Evolutionary conservation across 2,888 invertebrate genomes (phyloP).

Genomic region (Eupithecia dodoneata): DNA sequence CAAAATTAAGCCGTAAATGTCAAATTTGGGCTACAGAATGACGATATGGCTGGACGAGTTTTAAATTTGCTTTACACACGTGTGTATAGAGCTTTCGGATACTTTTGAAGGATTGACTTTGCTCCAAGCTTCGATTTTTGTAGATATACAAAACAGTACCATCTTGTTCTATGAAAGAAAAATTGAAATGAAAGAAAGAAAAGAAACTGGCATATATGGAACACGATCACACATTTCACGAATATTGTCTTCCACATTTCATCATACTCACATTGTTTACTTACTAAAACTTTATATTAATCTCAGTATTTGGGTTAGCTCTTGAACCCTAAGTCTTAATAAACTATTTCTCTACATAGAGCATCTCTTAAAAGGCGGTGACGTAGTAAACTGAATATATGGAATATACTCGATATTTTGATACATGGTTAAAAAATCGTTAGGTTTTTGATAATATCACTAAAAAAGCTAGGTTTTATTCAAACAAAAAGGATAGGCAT

Average conservation of each 20-base stretch:
- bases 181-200: too few relatives aligned
- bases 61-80: too few relatives aligned
- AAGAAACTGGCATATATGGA: neutral
- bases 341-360: slow-evolving; percentile 16
- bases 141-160: neutral
- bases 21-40: neutral
- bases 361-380: slow-evolving; percentile 7
- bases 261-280: neutral
- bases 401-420: neutral
- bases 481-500: neutral
- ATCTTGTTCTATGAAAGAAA: too few relatives aligned
- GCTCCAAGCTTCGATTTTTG: neutral
- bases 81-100: too few relatives aligned
- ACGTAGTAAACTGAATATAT: neutral
- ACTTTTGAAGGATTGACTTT: too few relatives aligned
- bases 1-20: neutral
- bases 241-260: neutral
- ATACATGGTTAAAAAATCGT: neutral
- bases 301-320: neutral
- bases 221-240: neutral
- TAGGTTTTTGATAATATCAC: neutral
- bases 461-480: neutral
- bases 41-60: neutral
- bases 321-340: slow-evolving; percentile 18
- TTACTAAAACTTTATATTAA: neutral